Conservation (phyloP, 2,888 invertebrate species). For the Junonia oenone region DNA sequence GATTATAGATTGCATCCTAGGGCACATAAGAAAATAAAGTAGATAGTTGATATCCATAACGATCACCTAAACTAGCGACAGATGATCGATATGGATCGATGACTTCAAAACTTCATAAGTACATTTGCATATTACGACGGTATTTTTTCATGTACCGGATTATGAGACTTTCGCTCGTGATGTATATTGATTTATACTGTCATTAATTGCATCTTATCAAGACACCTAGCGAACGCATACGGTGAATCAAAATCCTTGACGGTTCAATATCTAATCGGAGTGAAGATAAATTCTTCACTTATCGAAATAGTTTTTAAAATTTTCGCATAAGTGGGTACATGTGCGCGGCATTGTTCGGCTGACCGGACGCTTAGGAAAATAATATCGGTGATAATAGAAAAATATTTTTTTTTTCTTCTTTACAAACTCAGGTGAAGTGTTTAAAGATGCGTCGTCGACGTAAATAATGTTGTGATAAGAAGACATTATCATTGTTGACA, state of each 20-base stretch:
- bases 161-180: background rate
- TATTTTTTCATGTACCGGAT: background rate
- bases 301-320: constrained; percentile 60
- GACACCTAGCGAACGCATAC: constrained; percentile 13
- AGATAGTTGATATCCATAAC: too few relatives aligned
- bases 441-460: constrained; percentile 62
- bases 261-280: constrained; percentile 65
- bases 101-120: too few relatives aligned
- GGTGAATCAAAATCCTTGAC: constrained; percentile 59
- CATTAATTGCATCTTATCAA: constrained; percentile 32
- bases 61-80: too few relatives aligned
- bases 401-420: constrained; percentile 13
- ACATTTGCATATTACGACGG: background rate
- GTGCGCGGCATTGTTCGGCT: constrained; percentile 11
- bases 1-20: too few relatives aligned
- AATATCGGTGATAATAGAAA: constrained; percentile 5
- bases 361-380: background rate
- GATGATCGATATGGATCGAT: too few relatives aligned
- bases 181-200: constrained; percentile 21
- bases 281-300: constrained; percentile 57
- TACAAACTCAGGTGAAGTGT: constrained; percentile 31
- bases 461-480: constrained; percentile 60
- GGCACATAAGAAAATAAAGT: too few relatives aligned
- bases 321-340: constrained; percentile 40
- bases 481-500: constrained; percentile 58